These are phyloP conservation scores for Alosa sapidissima DNA, from an alignment of 2,797 vertebrate genomes.

Conservation along the genomic window DNA sequence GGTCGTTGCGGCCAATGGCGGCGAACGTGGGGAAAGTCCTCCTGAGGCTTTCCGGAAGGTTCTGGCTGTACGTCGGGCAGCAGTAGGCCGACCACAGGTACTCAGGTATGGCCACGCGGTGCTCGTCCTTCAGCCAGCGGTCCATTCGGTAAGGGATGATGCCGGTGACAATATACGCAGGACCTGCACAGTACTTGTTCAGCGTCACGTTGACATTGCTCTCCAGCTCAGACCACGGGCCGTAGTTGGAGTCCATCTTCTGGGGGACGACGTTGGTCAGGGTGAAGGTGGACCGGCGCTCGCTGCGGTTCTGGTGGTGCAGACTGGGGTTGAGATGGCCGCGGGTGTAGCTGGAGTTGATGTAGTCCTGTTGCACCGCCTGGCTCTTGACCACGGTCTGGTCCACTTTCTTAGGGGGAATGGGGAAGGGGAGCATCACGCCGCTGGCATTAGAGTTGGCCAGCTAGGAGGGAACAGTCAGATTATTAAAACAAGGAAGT, in stretches of 20 bases:
- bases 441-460: conserved; percentile 60
- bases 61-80: conserved; percentile 63
- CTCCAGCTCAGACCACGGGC: conserved; percentile 69
- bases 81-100: conserved; percentile 75
- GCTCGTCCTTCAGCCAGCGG: conserved; percentile 62
- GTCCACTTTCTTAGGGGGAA: conserved; percentile 54
- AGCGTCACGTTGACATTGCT: conserved; percentile 52
- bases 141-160: conserved; percentile 64
- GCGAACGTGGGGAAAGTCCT: conserved; percentile 61
- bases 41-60: conserved; percentile 55
- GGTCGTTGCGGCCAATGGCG: conserved; percentile 71
- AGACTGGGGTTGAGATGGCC: conserved; percentile 74
- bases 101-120: conserved; percentile 70
- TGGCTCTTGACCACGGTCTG: conserved; percentile 70
- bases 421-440: conserved; percentile 66
- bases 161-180: conserved; percentile 68
- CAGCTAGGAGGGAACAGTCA: conserved; percentile 54
- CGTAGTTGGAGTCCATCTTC: conserved; percentile 60
- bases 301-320: conserved; percentile 57
- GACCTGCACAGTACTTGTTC: conserved; percentile 55
- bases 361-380: conserved; percentile 67
- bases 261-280: conserved; percentile 74
- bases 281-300: conserved; percentile 68
- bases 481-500: neutral
- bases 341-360: conserved; percentile 63